Evolutionary conservation across 2,113 vertebrate genomes (phyloP).

Genomic region (Malurus cyaneus): DNA sequence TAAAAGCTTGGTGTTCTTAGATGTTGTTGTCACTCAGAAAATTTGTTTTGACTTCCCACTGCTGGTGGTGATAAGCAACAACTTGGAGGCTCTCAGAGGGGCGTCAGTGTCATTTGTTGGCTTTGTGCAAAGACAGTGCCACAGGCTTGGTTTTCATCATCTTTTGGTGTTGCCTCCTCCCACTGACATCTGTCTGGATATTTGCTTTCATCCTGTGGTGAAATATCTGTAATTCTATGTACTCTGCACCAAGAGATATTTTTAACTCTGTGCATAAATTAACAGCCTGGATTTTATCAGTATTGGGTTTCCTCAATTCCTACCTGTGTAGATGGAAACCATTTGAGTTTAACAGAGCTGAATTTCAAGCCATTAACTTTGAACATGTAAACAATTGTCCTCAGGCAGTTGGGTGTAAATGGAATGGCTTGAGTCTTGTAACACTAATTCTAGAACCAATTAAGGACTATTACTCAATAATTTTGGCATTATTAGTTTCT

Average conservation of each 20-base stretch:
- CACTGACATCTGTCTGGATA: not conserved
- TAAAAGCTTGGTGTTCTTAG: not conserved
- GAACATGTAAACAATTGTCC: constrained; percentile 11
- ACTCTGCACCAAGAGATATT: not conserved
- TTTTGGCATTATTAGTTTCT: not conserved
- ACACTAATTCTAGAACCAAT: not conserved
- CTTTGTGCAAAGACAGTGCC: not conserved
- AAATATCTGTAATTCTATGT: not conserved
- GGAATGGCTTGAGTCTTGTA: not conserved
- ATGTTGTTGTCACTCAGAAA: not conserved
- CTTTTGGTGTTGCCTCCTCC: not conserved
- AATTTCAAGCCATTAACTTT: constrained; percentile 1
- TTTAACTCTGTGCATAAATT: not conserved
- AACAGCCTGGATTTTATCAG: not conserved
- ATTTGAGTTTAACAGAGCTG: not conserved
- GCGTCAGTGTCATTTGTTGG: not conserved
- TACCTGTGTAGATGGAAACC: not conserved
- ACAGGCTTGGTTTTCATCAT: not conserved
- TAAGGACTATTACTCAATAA: not conserved
- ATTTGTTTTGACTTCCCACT: not conserved
- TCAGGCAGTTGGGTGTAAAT: not conserved
- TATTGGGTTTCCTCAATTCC: not conserved
- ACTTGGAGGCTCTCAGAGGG: not conserved
- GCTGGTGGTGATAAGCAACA: not conserved
- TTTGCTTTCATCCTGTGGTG: not conserved